Evolutionary conservation across 2,113 vertebrate genomes (phyloP).

Genomic region (Siniperca knerii): DNA sequence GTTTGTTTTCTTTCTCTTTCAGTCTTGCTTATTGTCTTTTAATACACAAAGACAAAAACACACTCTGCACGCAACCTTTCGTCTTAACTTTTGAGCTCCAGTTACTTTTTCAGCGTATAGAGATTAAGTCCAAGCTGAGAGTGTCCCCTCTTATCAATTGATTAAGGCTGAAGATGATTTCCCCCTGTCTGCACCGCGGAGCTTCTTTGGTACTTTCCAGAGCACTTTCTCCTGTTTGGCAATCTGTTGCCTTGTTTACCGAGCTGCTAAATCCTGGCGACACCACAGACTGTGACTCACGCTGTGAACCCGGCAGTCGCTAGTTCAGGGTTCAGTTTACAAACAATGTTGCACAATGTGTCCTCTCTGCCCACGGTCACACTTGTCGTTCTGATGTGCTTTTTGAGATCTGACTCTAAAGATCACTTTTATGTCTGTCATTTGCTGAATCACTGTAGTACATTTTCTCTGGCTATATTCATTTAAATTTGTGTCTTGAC

Average conservation of each 20-base stretch:
- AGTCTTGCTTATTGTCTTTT: background rate
- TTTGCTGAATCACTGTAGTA: background rate
- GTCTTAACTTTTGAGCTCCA: slow-evolving; percentile 37
- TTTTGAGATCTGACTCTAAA: background rate
- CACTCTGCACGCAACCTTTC: slow-evolving; percentile 15
- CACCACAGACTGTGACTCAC: slow-evolving; percentile 69
- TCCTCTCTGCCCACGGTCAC: slow-evolving; percentile 52
- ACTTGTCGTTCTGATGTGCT: slow-evolving; percentile 11
- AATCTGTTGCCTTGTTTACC: slow-evolving; percentile 58
- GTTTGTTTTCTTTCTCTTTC: slow-evolving; percentile 16
- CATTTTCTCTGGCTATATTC: background rate
- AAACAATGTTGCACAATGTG: slow-evolving; percentile 71
- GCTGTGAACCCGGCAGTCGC: slow-evolving; percentile 53
- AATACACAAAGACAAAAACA: slow-evolving; percentile 16
- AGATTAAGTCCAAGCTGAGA: slow-evolving; percentile 1
- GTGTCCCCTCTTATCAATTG: slow-evolving; percentile 37
- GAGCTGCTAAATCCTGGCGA: slow-evolving; percentile 54
- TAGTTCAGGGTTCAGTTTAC: slow-evolving; percentile 73
- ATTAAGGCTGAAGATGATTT: slow-evolving; percentile 43
- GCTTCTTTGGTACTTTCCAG: slow-evolving; percentile 81
- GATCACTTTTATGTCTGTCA: background rate
- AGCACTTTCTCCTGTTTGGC: slow-evolving; percentile 72
- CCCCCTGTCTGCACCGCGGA: background rate
- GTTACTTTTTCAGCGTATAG: background rate
- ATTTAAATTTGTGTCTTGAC: background rate